These are phyloP conservation scores for Grantiella picta DNA, from an alignment of 2,113 vertebrate species.

Conservation along the genomic window DNA sequence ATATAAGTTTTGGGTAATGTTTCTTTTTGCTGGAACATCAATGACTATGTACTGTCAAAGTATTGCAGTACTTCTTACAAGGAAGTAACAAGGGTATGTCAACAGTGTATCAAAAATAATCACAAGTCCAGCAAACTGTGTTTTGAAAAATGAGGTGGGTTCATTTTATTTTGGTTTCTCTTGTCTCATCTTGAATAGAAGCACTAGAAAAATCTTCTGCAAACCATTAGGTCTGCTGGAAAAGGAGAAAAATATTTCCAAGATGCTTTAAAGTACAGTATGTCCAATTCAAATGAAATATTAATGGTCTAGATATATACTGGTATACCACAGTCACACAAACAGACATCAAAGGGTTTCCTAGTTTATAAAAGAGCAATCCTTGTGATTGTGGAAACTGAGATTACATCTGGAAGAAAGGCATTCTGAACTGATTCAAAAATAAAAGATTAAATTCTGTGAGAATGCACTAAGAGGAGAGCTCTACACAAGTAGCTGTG, in stretches of 20 bases:
- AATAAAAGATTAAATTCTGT: neutral
- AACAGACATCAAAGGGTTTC: slow-evolving; percentile 20
- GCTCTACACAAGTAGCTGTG: neutral
- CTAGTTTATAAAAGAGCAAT: neutral
- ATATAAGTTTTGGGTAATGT: neutral
- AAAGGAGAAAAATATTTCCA: neutral
- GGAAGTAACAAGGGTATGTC: neutral
- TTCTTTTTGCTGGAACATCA: neutral
- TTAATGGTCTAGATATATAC: neutral
- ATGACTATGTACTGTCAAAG: neutral
- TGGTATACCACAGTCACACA: neutral
- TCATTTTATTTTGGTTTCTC: neutral
- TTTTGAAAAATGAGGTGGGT: neutral
- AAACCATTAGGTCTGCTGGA: neutral
- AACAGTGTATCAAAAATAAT: neutral
- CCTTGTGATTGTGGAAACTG: neutral
- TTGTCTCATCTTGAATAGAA: neutral
- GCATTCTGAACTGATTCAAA: neutral
- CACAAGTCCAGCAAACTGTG: neutral
- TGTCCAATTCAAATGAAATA: slow-evolving; percentile 5
- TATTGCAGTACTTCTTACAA: neutral
- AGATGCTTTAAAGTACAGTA: neutral
- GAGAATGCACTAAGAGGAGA: neutral
- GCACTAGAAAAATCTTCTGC: neutral
- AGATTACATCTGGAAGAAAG: neutral